Percentiles rank a stretch among this genome's conserved stretches.
Conservation (phyloP, 2,888 invertebrate genomes). For the Myathropa florea region DNA sequence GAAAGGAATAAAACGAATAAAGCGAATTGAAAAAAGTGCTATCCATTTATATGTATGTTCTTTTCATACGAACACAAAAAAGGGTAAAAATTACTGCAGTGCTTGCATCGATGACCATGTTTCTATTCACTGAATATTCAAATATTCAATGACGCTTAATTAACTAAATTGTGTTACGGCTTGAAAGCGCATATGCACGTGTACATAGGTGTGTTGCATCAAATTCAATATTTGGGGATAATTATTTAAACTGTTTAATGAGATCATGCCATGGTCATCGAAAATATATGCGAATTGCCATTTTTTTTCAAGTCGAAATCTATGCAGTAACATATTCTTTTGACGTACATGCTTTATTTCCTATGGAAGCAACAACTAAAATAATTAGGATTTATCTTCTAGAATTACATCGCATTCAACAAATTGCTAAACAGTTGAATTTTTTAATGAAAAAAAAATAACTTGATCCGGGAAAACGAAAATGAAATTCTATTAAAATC, state of each 20-base stretch:
- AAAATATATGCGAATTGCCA: too few relatives aligned
- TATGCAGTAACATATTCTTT: too few relatives aligned
- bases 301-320: too few relatives aligned
- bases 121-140: not conserved
- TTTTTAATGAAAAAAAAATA: too few relatives aligned
- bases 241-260: not conserved
- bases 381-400: too few relatives aligned
- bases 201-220: not conserved
- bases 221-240: not conserved
- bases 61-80: not conserved
- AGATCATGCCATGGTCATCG: too few relatives aligned
- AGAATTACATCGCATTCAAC: too few relatives aligned
- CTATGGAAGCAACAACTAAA: too few relatives aligned
- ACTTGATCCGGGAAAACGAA: too few relatives aligned
- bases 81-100: not conserved
- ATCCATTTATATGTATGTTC: not conserved
- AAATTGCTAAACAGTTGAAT: too few relatives aligned
- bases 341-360: too few relatives aligned
- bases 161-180: not conserved
- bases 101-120: not conserved
- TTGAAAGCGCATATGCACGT: not conserved
- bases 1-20: not conserved
- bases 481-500: too few relatives aligned
- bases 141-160: not conserved
- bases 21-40: not conserved